phyloP scores from a whole-genome alignment of 2,888 invertebrate species.

The Zygothrica quintamaculata region DNA sequence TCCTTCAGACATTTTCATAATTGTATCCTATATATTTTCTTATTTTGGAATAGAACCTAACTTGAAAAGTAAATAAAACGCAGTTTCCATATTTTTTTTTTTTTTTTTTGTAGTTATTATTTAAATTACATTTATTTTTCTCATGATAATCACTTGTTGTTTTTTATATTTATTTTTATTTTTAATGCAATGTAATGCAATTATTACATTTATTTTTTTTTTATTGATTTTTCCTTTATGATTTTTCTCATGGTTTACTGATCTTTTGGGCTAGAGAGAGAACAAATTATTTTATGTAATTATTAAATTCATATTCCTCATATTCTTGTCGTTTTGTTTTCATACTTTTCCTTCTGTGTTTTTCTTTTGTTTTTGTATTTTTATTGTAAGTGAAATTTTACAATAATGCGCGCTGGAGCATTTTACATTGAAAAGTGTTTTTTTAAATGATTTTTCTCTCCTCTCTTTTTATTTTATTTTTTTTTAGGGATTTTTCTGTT shows the following conservation, averaged over 20 bases:
- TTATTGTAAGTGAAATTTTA: constrained; percentile 69
- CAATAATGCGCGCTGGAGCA: constrained; percentile 64
- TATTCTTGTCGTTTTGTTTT: constrained; percentile 61
- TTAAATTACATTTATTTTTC: constrained; percentile 79
- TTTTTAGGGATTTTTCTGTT: constrained; percentile 16
- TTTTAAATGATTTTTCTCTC: constrained; percentile 38
- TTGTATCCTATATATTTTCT: not conserved
- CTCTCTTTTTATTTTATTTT: no score
- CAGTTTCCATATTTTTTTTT: no score
- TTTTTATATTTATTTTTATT: constrained; percentile 9
- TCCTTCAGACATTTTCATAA: no score
- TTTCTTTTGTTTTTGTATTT: constrained; percentile 9
- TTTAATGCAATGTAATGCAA: constrained; percentile 58
- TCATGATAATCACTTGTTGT: constrained; percentile 73
- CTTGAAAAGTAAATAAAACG: constrained; percentile 3
- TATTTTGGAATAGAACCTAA: no score
- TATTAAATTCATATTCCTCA: constrained; percentile 74
- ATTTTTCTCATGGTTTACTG: constrained; percentile 4
- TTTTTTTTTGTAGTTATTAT: constrained; percentile 60
- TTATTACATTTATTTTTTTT: constrained; percentile 49
- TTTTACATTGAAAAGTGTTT: constrained; percentile 65
- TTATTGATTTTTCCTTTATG: constrained; percentile 8
- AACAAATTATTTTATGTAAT: constrained; percentile 42
- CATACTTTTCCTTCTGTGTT: no score
- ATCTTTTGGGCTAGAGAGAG: no score